Base-by-base conservation (phyloP, 35 echinoderm and acorn worm genomes). In the Holothuria glaberrima region DNA sequence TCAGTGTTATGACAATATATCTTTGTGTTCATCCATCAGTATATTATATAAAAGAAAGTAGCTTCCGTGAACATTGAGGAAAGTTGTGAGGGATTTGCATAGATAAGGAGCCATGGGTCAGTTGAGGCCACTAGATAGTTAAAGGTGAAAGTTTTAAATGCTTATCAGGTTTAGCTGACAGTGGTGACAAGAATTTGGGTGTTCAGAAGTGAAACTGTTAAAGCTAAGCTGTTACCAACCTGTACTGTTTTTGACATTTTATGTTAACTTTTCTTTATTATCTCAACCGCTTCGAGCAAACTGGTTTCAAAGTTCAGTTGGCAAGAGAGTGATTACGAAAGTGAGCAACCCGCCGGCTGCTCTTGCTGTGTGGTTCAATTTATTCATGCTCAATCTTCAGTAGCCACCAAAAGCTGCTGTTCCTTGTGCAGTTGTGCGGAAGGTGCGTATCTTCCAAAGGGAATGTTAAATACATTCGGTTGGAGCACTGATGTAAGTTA, bases 301-400 rank as follows among this genome's bases (percentile, higher is more conserved):
- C 61, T 16, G 61, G 61, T 65, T 65, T 65, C 61, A 65, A 4
- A 65, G 4, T 65, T 65, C 61, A 65, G 61, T 75, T 41, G 71
- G 71, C 4, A 75, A 75, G 71, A 75, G 28, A 41, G 71, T 75
- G 28, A 75, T 41, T 41, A 75, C 71, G 9, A 75, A 75, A 41
- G 63, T 67, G 71, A 25, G 35, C 28, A 75, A 75, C 71, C 71
- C 71, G 9, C 71, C 29, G 71, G 71, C 71, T 41, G 24, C 71
- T 41, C 71, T 28, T 75, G 71, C 71, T 41, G 71, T 75, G 16
- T 75, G 71, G 33, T 75, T 75, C 71, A 75, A 25, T 41, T 33
- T 7, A 41, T 75, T 75, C 71, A 25, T 75, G 35, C 29, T 75
- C 30, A 75, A 75, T 41, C 71, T 75, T 4, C 28, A 75, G 71